phyloP scores from a whole-genome alignment of 2,797 vertebrate genomes.

The Anisognathus igniventris region DNA sequence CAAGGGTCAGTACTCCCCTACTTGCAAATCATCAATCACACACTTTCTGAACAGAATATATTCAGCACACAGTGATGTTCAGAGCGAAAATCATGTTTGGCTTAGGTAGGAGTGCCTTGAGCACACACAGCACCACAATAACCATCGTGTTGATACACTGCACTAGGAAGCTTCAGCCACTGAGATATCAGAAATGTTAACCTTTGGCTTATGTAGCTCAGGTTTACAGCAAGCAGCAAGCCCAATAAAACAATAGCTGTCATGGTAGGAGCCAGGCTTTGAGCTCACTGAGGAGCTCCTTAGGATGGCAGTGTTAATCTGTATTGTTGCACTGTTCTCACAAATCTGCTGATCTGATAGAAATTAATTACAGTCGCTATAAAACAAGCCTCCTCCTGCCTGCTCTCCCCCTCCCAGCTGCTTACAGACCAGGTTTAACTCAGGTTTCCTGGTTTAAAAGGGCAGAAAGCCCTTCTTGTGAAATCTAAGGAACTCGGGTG shows the following conservation, averaged over 20 bases:
- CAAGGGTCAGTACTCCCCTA: not conserved
- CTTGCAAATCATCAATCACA: not conserved
- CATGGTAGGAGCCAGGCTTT: rapidly evolving
- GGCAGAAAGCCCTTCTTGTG: not conserved
- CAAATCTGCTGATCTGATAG: not conserved
- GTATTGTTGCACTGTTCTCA: not conserved
- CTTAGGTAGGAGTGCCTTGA: not conserved
- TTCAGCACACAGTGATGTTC: not conserved
- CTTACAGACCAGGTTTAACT: not conserved
- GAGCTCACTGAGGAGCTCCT: not conserved
- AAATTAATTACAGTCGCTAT: not conserved
- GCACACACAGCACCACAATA: not conserved
- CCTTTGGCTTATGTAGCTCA: not conserved
- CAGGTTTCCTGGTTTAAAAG: not conserved
- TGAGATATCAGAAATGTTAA: not conserved
- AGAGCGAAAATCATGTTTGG: not conserved
- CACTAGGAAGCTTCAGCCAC: not conserved
- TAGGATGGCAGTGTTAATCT: not conserved
- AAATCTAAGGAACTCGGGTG: not conserved
- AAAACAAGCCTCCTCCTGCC: not conserved
- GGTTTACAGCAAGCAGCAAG: not conserved
- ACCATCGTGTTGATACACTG: not conserved
- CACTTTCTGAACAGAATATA: not conserved
- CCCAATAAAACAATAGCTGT: not conserved
- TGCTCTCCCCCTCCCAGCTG: not conserved